phyloP scores from a whole-genome alignment of 1,140 invertebrate genomes.

The Pogonomyrmex californicus region DNA sequence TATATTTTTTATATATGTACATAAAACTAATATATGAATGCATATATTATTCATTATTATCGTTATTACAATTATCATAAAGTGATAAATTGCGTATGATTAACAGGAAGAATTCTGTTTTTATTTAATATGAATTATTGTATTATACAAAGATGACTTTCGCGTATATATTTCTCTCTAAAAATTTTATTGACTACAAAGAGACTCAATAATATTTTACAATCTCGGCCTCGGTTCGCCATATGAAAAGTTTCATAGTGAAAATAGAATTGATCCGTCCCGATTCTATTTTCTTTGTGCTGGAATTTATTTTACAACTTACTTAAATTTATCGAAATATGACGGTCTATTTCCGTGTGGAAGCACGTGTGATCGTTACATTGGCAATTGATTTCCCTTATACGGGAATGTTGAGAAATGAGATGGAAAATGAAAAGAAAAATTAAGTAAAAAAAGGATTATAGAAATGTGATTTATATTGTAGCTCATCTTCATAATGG shows the following conservation, averaged over 20 bases:
- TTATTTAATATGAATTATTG: neutral
- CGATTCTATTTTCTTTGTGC: conserved; percentile 4
- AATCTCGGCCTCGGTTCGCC: conserved; percentile 14
- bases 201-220: conserved; percentile 31
- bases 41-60: neutral
- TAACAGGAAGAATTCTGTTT: neutral
- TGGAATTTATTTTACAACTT: conserved; percentile 36
- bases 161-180: neutral
- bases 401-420: conserved; percentile 45
- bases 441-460: neutral
- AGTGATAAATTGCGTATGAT: neutral
- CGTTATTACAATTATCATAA: neutral
- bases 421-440: conserved; percentile 54
- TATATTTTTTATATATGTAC: neutral
- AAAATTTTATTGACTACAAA: neutral
- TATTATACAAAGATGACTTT: neutral
- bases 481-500: conserved; percentile 51
- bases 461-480: neutral
- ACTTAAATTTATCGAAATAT: conserved; percentile 26
- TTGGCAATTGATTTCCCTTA: neutral
- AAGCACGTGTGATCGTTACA: conserved; percentile 21
- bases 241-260: conserved; percentile 24
- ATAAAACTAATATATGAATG: too few species aligned
- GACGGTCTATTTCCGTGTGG: conserved; percentile 42
- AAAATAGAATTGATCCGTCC: neutral